Conservation (phyloP, 2,113 vertebrate species). For the Chlamydotis undulata region DNA sequence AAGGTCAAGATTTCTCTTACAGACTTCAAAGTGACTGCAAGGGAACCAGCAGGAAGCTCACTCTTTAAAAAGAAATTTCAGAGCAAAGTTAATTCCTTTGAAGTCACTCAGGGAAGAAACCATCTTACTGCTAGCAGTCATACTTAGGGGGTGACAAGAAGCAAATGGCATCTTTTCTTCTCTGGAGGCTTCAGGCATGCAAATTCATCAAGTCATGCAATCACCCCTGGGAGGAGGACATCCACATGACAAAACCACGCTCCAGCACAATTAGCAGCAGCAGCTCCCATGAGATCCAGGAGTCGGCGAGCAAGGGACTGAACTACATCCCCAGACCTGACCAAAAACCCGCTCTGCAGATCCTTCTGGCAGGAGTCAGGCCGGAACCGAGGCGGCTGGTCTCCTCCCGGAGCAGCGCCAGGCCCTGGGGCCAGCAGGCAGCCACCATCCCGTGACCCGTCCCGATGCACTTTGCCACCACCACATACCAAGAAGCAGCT, state of each 20-base stretch:
- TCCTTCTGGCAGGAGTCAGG: fast-evolving
- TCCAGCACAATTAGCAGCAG: conserved; percentile 25
- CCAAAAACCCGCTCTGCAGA: neutral
- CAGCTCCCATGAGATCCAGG: neutral
- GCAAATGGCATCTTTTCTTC: neutral
- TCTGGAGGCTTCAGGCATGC: neutral
- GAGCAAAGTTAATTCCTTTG: neutral
- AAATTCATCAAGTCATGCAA: neutral
- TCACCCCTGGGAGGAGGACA: neutral
- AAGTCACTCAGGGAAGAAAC: neutral
- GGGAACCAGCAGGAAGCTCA: neutral
- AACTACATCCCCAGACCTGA: neutral
- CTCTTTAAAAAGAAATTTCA: neutral
- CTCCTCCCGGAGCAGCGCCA: neutral
- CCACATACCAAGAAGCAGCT: neutral
- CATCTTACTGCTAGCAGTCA: neutral
- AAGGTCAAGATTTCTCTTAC: neutral
- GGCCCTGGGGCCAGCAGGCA: neutral
- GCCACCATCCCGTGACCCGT: neutral
- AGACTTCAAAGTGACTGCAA: neutral
- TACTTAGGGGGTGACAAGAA: neutral
- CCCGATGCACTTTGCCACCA: neutral
- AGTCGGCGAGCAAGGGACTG: neutral
- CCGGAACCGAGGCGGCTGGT: fast-evolving
- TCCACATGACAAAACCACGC: conserved; percentile 6